phyloP scores from a whole-genome alignment of 2,797 vertebrate species.

The Aeoliscus strigatus region DNA sequence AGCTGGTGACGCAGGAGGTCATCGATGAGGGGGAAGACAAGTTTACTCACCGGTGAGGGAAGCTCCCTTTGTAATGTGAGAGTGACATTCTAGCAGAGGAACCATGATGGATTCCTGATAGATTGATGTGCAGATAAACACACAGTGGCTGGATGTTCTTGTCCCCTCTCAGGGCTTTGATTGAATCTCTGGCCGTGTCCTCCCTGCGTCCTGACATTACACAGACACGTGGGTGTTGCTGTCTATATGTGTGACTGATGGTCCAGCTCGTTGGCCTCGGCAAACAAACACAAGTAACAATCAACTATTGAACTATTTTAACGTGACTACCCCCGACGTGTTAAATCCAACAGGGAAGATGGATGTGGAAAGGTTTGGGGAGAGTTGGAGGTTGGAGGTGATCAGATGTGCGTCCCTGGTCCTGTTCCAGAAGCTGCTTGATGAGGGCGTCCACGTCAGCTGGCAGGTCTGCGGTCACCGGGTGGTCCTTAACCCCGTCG shows the following conservation, averaged over 20 bases:
- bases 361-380: constrained; percentile 3
- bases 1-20: constrained; percentile 33
- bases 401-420: too few species aligned
- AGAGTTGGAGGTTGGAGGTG: neutral
- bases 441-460: too few species aligned
- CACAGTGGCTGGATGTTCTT: neutral
- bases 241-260: constrained; percentile 7
- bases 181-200: constrained; percentile 3
- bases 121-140: constrained; percentile 1
- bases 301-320: constrained; percentile 3
- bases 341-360: constrained; percentile 21
- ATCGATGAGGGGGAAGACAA: constrained; percentile 6
- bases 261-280: constrained; percentile 29
- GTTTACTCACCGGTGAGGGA: constrained; percentile 6
- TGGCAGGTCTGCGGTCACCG: too few species aligned
- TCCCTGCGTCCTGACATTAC: constrained; percentile 20
- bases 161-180: constrained; percentile 4
- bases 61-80: constrained; percentile 6
- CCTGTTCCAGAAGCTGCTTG: too few species aligned
- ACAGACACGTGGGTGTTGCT: constrained; percentile 31
- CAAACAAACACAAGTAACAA: constrained; percentile 26
- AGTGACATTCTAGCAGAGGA: constrained; percentile 4
- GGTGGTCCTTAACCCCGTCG: too few species aligned
- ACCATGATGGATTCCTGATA: constrained; percentile 1
- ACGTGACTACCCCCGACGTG: constrained; percentile 2